phyloP scores from a whole-genome alignment of 2,113 vertebrate genomes.

The Dermatemys mawii region DNA sequence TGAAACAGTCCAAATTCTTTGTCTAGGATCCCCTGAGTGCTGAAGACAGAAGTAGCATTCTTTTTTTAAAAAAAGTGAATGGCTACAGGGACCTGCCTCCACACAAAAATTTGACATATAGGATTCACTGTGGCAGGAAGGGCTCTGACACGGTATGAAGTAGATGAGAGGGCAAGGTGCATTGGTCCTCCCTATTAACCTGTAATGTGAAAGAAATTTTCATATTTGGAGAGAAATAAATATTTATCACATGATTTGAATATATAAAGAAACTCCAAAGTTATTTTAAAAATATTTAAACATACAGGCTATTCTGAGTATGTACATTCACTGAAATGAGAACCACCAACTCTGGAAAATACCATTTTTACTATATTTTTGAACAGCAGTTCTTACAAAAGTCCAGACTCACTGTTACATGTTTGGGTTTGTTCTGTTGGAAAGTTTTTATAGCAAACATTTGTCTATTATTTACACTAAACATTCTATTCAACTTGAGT shows the following conservation, averaged over 20 bases:
- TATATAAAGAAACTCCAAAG: neutral
- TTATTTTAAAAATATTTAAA: neutral
- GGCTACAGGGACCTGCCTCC: neutral
- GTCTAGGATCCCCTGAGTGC: neutral
- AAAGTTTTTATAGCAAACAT: fast-evolving
- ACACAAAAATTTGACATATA: neutral
- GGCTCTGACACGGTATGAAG: neutral
- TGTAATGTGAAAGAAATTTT: neutral
- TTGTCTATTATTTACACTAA: fast-evolving
- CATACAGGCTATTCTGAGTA: neutral
- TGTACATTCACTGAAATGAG: neutral
- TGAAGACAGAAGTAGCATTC: neutral
- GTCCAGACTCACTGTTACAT: neutral
- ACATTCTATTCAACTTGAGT: neutral
- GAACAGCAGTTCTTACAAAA: neutral
- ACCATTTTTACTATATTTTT: neutral
- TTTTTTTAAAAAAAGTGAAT: neutral
- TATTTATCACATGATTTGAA: neutral
- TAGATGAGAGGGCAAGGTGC: neutral
- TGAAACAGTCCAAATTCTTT: neutral
- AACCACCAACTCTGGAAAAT: neutral
- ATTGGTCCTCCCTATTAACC: neutral
- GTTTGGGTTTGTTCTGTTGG: fast-evolving
- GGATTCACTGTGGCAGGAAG: too few relatives aligned
- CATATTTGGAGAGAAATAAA: neutral